phyloP scores from a whole-genome alignment of 2,888 invertebrate species.

The Horisme vitalbata region DNA sequence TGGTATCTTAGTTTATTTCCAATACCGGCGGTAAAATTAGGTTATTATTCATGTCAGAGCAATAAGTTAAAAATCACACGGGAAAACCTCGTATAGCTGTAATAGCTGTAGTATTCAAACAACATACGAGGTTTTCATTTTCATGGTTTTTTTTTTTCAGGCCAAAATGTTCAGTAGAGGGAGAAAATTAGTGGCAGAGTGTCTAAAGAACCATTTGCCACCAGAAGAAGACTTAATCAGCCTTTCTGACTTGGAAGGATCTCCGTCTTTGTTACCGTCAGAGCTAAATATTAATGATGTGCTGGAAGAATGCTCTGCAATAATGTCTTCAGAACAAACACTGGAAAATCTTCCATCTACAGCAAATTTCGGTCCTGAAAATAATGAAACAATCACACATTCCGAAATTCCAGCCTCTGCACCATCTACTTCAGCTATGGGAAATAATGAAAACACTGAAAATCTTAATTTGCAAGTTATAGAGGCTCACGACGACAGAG shows the following conservation, averaged over 20 bases:
- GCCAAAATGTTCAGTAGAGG: slow-evolving; percentile 5
- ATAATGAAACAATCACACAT: neutral
- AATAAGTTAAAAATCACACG: too few relatives aligned
- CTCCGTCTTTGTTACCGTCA: slow-evolving; percentile 4
- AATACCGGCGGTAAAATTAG: too few relatives aligned
- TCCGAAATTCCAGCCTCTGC: neutral
- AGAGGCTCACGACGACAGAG: slow-evolving; percentile 12
- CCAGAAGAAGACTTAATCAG: too few relatives aligned
- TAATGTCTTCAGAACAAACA: slow-evolving; percentile 5
- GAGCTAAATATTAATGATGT: slow-evolving; percentile 4
- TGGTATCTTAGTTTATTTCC: too few relatives aligned
- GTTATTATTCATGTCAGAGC: too few relatives aligned
- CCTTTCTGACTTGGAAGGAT: slow-evolving; percentile 4
- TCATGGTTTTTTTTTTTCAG: slow-evolving; percentile 1
- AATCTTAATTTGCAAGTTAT: slow-evolving; percentile 5
- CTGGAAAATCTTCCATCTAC: slow-evolving; percentile 5
- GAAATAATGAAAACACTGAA: too few relatives aligned
- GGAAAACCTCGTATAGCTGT: too few relatives aligned
- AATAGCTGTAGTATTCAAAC: too few relatives aligned
- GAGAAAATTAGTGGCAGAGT: slow-evolving; percentile 2
- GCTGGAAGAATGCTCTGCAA: slow-evolving; percentile 5
- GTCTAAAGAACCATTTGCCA: neutral
- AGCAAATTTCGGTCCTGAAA: neutral
- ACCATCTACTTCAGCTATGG: too few relatives aligned
- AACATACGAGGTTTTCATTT: neutral